Base-by-base conservation (phyloP, 2,797 vertebrate genomes). In the Anomalospiza imberbis region DNA sequence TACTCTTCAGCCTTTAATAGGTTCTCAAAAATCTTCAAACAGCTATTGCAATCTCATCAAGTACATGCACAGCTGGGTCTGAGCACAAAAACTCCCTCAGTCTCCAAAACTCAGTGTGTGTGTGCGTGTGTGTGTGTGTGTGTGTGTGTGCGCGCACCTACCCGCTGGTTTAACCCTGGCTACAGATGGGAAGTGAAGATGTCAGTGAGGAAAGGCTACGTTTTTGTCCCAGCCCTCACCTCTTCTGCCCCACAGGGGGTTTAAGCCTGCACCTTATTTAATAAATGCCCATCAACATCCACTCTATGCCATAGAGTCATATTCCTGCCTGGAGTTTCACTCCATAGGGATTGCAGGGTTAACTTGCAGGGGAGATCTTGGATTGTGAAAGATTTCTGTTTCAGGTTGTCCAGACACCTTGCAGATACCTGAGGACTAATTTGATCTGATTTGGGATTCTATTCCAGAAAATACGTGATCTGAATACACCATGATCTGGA, bases 1-100 rank as follows among this genome's bases (percentile, higher is more conserved):
- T 71, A 62, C 55, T 89, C 79, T 85, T 89, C 83, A 91, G 75
- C 47, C 67, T 80, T 94, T 95, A 94, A 94, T 95, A 92, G 63
- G 24, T 91, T 89, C 83, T 85, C 78, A 51, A 53, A 93, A 90
- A 50, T 75, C 90, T 90, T 96, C 84, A 89, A 67, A 84, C 18
- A 74, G 75, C 85, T 65, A 31, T 32, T 93, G 75, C 28, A 79
- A 20, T 79, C 63, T 75, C 75, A 70, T 86, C 87, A 84, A 74
- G 68, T 48, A 91, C 93, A 54, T 47, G 76, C 50, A 63, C 53
- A 62, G 50, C 50, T 85, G 73, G 3, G 13, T 31, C 72, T 68
- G 54, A 85, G 58, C 68, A 77, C 31, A 79, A 83, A 85, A 85
- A 32, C 29, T 55, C 29, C 20, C 13, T 80, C 45, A 5, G 26